Conservation (phyloP, 2,113 vertebrate genomes). For the Mormyrus iriodes region DNA sequence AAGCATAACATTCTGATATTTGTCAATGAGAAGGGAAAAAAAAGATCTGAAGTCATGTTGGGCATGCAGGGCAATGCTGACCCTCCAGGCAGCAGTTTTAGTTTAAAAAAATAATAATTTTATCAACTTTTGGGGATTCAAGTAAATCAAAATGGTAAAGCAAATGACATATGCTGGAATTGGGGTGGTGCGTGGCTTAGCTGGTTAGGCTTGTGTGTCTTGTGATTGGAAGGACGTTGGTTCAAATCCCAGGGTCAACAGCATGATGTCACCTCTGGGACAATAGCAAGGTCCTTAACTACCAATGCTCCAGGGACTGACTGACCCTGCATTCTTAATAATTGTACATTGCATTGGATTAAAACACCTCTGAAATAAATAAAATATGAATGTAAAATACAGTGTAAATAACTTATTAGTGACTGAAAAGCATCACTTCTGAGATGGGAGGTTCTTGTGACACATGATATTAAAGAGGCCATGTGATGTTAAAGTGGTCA, state of each 20-base stretch:
- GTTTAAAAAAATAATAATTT: neutral
- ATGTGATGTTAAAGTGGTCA: neutral
- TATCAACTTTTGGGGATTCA: neutral
- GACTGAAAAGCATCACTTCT: neutral
- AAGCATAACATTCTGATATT: neutral
- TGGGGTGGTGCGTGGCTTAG: neutral
- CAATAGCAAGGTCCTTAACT: neutral
- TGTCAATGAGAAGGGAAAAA: constrained; percentile 34
- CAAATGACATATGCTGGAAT: neutral
- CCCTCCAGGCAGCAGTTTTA: neutral
- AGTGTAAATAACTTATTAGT: neutral
- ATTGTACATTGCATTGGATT: neutral
- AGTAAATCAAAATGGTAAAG: neutral
- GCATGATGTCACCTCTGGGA: neutral
- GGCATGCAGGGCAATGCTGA: neutral
- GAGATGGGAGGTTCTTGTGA: neutral
- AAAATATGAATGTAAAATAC: neutral
- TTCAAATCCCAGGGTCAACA: neutral
- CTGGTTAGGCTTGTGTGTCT: neutral
- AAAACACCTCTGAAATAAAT: neutral
- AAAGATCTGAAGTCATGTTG: neutral
- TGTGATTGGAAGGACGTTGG: neutral
- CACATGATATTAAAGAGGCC: neutral
- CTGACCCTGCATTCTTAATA: neutral
- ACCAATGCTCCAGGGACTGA: neutral